Evolutionary conservation across 2,797 vertebrate genomes (phyloP).

Genomic region (Phalloptychus januarius): DNA sequence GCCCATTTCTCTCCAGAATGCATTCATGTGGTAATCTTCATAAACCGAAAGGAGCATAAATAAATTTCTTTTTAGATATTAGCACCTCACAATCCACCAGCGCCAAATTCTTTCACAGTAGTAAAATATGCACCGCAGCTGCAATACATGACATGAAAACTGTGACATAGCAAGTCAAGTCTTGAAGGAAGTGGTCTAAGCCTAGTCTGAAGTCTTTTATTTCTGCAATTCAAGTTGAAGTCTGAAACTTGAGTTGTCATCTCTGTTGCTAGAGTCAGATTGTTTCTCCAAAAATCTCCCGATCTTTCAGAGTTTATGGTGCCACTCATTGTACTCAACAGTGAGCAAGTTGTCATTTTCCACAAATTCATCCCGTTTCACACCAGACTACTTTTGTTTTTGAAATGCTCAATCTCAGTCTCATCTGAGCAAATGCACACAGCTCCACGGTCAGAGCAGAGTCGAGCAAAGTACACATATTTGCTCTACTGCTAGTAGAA

Average conservation of each 20-base stretch:
- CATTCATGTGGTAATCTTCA: too few relatives aligned
- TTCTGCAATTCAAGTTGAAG: background rate
- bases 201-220: background rate
- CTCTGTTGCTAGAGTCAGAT: background rate
- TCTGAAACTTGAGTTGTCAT: background rate
- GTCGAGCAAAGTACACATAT: background rate
- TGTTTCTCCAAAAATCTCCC: too few relatives aligned
- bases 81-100: too few relatives aligned
- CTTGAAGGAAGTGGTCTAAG: background rate
- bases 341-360: background rate
- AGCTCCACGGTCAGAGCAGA: background rate
- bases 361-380: background rate
- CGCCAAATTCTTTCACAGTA: too few relatives aligned
- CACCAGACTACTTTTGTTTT: background rate
- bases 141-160: too few relatives aligned
- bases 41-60: too few relatives aligned
- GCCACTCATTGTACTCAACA: background rate
- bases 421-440: background rate
- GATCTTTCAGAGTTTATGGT: too few relatives aligned
- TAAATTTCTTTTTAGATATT: too few relatives aligned
- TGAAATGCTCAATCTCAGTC: background rate
- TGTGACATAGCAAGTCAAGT: too few relatives aligned
- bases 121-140: too few relatives aligned
- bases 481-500: background rate
- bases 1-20: too few relatives aligned